Percentiles rank a stretch among this genome's conserved stretches.
Conservation (phyloP, 1,140 invertebrate species). For the Brachionus manjavacas region DNA sequence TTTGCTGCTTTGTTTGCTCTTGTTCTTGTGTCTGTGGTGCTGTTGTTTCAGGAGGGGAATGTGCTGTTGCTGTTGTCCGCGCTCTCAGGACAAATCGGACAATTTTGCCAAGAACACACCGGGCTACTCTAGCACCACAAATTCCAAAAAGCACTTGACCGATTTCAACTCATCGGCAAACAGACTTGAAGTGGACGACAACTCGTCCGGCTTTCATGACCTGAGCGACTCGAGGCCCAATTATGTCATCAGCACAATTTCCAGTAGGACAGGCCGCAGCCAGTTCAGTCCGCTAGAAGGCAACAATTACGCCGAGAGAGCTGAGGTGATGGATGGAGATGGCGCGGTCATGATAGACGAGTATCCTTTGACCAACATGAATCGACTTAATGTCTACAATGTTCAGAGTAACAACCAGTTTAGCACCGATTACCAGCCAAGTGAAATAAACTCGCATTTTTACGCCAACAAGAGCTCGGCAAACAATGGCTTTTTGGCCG, state of each 20-base stretch:
- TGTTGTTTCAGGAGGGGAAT: slow-evolving; percentile 3
- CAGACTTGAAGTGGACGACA: neutral
- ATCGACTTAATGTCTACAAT: slow-evolving; percentile 1
- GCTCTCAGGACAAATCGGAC: neutral
- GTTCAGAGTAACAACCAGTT: neutral
- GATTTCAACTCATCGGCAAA: neutral
- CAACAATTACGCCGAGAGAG: neutral
- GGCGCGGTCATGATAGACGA: neutral
- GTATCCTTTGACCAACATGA: neutral
- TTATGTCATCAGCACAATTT: slow-evolving; percentile 31
- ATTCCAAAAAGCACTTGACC: neutral
- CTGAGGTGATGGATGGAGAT: neutral
- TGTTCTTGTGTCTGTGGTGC: neutral
- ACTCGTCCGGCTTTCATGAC: slow-evolving; percentile 27
- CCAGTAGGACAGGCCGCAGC: neutral
- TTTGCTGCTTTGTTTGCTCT: slow-evolving; percentile 11
- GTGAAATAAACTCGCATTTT: neutral
- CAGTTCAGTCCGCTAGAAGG: neutral
- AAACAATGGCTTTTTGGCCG: neutral
- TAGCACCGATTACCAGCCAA: neutral
- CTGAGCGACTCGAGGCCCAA: slow-evolving; percentile 10
- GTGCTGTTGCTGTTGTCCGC: neutral
- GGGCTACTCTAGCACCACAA: slow-evolving; percentile 9
- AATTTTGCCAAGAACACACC: neutral
- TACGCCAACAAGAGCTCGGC: neutral